phyloP scores from a whole-genome alignment of 2,113 vertebrate species.

The Xenopus tropicalis region UCB_Xtro_10.0 CM004444.2:32902001-32902500 shows the following conservation, averaged over 20 bases:
- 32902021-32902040: not conserved
- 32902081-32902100: slow-evolving; percentile 96
- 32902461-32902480: too few species aligned
- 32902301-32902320: too few species aligned
- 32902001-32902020: not conserved
- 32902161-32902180: slow-evolving; percentile 96
- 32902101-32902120: slow-evolving; percentile 90
- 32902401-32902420: too few species aligned
- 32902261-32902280: not conserved
- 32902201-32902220: slow-evolving; percentile 96
- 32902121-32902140: slow-evolving; percentile 95
- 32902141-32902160: slow-evolving; percentile 99
- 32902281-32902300: not conserved
- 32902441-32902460: too few species aligned
- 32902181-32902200: slow-evolving; percentile 95
- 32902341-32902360: too few species aligned
- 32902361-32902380: too few species aligned
- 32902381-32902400: too few species aligned
- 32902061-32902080: slow-evolving; percentile 16
- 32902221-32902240: slow-evolving; percentile 88
- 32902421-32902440: too few species aligned
- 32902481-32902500: too few species aligned
- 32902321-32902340: too few species aligned
- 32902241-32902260: slow-evolving; percentile 85
- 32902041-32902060: too few species aligned